Evolutionary conservation across 2,797 vertebrate genomes (phyloP).

Genomic region (Acanthornis magna): DNA sequence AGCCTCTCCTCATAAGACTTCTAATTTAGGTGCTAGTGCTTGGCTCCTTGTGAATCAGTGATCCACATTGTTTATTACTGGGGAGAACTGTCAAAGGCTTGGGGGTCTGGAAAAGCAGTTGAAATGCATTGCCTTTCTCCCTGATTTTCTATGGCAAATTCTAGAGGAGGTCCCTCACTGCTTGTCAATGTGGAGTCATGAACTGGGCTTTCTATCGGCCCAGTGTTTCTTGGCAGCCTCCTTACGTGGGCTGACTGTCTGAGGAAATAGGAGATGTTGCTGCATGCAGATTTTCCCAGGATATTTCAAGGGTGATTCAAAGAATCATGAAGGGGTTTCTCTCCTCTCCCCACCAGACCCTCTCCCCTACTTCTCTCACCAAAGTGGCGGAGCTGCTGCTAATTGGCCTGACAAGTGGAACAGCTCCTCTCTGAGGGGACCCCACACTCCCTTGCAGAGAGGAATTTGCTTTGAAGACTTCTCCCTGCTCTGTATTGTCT

Average conservation of each 20-base stretch:
- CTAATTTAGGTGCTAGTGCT: background rate
- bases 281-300: background rate
- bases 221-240: background rate
- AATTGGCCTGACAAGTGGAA: conserved; percentile 50
- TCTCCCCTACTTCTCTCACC: background rate
- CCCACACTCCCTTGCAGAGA: background rate
- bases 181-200: background rate
- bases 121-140: background rate
- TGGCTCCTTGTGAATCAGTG: background rate
- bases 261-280: background rate
- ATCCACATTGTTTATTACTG: background rate
- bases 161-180: background rate
- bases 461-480: conserved; percentile 34
- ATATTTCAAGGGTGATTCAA: background rate
- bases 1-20: background rate
- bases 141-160: background rate
- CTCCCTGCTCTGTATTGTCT: conserved; percentile 20
- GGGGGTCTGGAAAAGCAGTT: background rate
- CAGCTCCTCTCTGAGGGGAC: background rate
- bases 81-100: background rate
- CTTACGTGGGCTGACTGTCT: background rate
- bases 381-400: background rate
- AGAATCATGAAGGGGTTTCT: background rate
- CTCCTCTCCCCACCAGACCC: background rate
- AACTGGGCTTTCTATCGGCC: background rate